phyloP scores from a whole-genome alignment of 2,797 vertebrate species.

The Periophthalmus magnuspinnatus region DNA sequence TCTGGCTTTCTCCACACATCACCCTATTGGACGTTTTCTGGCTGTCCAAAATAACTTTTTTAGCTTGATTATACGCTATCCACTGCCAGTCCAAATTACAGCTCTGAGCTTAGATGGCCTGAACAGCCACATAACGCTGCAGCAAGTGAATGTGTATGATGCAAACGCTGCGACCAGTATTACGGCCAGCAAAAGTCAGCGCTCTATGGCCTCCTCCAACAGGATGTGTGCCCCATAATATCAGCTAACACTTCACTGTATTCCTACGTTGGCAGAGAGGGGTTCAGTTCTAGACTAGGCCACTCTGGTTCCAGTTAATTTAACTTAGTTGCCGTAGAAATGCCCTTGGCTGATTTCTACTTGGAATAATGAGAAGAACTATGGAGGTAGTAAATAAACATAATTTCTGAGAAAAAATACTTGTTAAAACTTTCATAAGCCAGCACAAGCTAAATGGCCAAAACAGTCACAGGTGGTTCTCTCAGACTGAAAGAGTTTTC shows the following conservation, averaged over 20 bases:
- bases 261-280: neutral
- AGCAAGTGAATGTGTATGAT: constrained; percentile 43
- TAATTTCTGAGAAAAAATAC: neutral
- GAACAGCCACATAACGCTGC: constrained; percentile 53
- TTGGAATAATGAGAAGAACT: neutral
- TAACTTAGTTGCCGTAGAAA: neutral
- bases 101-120: constrained; percentile 60
- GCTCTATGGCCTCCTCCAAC: constrained; percentile 40
- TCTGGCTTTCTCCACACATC: constrained; percentile 69
- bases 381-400: neutral
- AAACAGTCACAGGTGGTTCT: too few species aligned
- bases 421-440: neutral
- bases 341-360: neutral
- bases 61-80: constrained; percentile 76
- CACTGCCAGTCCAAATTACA: constrained; percentile 81
- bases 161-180: constrained; percentile 33
- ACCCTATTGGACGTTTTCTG: constrained; percentile 58
- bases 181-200: constrained; percentile 28
- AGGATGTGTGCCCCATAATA: constrained; percentile 23
- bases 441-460: neutral
- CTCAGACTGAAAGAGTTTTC: too few species aligned
- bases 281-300: neutral
- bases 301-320: neutral
- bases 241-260: constrained; percentile 5
- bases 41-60: constrained; percentile 77